Percentiles rank a stretch among this genome's conserved stretches.
phyloP scores from a whole-genome alignment of 2,113 vertebrate genomes.

The Lutjanus erythropterus region DNA sequence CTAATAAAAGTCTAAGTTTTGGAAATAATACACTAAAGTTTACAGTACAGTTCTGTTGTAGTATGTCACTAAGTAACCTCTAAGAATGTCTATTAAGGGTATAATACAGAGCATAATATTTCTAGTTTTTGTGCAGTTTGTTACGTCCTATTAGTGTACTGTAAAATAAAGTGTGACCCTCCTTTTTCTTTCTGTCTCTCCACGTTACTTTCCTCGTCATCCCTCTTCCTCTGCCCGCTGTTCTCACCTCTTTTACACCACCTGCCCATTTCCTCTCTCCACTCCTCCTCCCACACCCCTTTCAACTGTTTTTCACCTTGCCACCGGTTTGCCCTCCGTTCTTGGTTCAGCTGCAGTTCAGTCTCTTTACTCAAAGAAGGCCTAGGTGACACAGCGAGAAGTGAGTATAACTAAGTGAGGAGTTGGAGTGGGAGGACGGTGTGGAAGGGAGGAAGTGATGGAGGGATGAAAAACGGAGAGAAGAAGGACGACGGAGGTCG shows the following conservation, averaged over 20 bases:
- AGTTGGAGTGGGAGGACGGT: neutral
- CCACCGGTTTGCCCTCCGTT: slow-evolving; percentile 48
- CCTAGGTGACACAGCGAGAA: neutral
- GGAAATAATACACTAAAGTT: no score
- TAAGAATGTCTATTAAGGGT: no score
- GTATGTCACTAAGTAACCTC: no score
- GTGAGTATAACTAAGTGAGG: slow-evolving; percentile 10
- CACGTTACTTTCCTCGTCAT: neutral
- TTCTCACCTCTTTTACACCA: slow-evolving; percentile 59
- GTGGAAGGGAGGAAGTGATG: slow-evolving; percentile 13
- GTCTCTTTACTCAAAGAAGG: slow-evolving; percentile 24
- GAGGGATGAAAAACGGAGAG: slow-evolving; percentile 36
- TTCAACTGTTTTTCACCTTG: slow-evolving; percentile 65
- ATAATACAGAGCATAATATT: no score
- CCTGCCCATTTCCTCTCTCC: slow-evolving; percentile 32
- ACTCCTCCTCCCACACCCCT: slow-evolving; percentile 46
- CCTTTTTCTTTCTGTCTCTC: neutral
- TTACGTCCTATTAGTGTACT: no score
- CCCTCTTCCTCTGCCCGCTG: slow-evolving; percentile 3
- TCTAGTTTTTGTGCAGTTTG: no score
- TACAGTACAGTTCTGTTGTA: no score
- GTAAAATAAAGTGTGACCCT: no score
- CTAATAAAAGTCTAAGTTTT: no score
- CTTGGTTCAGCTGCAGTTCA: slow-evolving; percentile 65
- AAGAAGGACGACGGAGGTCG: slow-evolving; percentile 67